Conservation (phyloP, 2,888 invertebrate species). For the Drosophila imparisetae region DNA sequence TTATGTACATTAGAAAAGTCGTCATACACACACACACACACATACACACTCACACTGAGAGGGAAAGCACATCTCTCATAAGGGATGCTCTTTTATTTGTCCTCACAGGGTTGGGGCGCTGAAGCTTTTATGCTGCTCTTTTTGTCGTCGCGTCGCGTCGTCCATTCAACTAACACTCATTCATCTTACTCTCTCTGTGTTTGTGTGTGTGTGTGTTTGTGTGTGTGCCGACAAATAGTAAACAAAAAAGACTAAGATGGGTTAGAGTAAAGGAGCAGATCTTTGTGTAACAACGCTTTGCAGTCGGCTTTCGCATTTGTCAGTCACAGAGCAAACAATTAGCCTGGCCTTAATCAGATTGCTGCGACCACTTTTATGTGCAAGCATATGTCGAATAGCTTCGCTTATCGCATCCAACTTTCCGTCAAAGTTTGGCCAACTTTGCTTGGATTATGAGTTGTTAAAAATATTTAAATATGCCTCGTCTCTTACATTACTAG, state of each 20-base stretch:
- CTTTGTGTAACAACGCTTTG: conserved; percentile 32
- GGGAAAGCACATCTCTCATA: conserved; percentile 57
- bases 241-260: conserved; percentile 9
- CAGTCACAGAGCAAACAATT: conserved; percentile 66
- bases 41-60: conserved; percentile 12
- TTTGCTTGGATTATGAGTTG: conserved; percentile 34
- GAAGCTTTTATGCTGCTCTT: conserved; percentile 65
- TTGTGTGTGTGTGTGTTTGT: neutral
- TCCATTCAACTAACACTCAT: conserved; percentile 68
- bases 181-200: conserved; percentile 60
- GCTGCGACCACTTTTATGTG: conserved; percentile 39
- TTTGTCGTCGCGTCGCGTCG: conserved; percentile 47
- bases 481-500: neutral
- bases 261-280: conserved; percentile 16
- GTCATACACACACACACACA: conserved; percentile 10
- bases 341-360: conserved; percentile 72
- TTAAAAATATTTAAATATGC: conserved; percentile 63
- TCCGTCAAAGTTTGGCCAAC: conserved; percentile 9
- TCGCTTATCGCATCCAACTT: conserved; percentile 2
- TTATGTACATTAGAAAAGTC: conserved; percentile 77
- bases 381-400: neutral
- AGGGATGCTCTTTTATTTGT: conserved; percentile 79
- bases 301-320: conserved; percentile 45
- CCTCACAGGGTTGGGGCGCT: conserved; percentile 27
- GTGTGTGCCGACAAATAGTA: conserved; percentile 26